These are phyloP conservation scores for Choloepus didactylus DNA, from an alignment of 2,797 vertebrate species.

Conservation along the genomic window DNA sequence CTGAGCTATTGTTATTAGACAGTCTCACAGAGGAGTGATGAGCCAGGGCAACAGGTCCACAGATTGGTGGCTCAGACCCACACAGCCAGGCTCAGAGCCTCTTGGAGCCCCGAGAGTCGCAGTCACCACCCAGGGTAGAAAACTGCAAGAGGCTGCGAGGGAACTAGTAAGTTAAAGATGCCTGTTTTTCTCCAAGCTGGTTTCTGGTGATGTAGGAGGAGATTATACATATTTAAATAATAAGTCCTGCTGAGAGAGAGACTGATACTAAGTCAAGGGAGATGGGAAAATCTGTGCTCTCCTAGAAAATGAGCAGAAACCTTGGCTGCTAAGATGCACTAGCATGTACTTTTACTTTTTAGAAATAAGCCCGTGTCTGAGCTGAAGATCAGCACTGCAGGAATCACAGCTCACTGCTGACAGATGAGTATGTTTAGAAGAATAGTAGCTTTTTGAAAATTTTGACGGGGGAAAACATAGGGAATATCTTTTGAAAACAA, in stretches of 20 bases:
- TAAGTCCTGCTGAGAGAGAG: constrained; percentile 48
- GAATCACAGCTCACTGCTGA: constrained; percentile 68
- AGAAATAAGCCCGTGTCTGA: background rate
- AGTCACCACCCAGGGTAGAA: background rate
- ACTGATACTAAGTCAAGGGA: background rate
- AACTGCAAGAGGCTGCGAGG: background rate
- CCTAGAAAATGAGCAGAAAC: constrained; percentile 64
- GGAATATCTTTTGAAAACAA: background rate
- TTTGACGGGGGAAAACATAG: constrained; percentile 1
- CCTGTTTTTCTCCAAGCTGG: constrained; percentile 62
- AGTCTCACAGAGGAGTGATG: background rate
- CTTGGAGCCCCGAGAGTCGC: background rate
- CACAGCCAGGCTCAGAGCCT: background rate
- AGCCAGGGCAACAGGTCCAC: background rate
- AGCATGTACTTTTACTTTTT: constrained; percentile 35
- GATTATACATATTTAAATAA: constrained; percentile 66
- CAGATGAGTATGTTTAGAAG: constrained; percentile 57
- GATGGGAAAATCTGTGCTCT: constrained; percentile 33
- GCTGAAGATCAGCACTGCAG: constrained; percentile 43
- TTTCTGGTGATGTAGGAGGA: constrained; percentile 30
- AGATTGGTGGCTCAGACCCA: background rate
- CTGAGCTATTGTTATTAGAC: background rate
- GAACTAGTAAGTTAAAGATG: background rate
- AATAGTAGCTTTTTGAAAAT: constrained; percentile 52
- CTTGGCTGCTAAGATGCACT: background rate